phyloP scores from a whole-genome alignment of 2,797 vertebrate species.

The Pangasius macronema region DNA sequence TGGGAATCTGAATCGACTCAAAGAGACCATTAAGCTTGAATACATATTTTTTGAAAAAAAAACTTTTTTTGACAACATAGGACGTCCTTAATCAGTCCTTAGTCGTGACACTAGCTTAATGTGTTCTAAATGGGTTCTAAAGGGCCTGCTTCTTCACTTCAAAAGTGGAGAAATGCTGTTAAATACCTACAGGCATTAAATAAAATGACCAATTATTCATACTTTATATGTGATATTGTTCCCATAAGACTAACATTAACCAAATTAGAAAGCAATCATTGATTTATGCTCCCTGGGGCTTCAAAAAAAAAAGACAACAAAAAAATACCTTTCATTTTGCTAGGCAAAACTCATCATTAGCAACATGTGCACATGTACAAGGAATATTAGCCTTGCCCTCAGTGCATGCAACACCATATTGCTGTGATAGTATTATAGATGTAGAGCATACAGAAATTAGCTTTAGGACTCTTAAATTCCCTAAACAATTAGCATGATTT shows the following conservation, averaged over 20 bases:
- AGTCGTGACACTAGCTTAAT: too few species aligned
- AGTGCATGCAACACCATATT: not conserved
- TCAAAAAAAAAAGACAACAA: not conserved
- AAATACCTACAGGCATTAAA: not conserved
- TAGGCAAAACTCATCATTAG: not conserved
- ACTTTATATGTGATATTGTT: slow-evolving; percentile 8
- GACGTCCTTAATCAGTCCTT: too few species aligned
- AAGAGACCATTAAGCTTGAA: not conserved
- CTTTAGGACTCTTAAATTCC: not conserved
- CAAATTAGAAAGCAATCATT: not conserved
- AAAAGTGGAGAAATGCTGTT: not conserved
- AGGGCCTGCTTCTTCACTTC: not conserved
- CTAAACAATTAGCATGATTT: slow-evolving; percentile 3
- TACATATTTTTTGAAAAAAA: not conserved
- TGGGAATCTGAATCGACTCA: not conserved
- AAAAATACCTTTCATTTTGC: not conserved
- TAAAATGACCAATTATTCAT: not conserved
- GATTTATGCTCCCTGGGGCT: not conserved
- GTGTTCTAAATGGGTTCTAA: too few species aligned
- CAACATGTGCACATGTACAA: not conserved
- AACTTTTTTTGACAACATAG: too few species aligned
- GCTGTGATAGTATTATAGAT: not conserved
- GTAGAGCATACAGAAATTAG: not conserved
- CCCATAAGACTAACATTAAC: not conserved
- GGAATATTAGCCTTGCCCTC: not conserved